phyloP scores from a whole-genome alignment of 1,140 invertebrate genomes.

The Laodelphax striatellus region DNA sequence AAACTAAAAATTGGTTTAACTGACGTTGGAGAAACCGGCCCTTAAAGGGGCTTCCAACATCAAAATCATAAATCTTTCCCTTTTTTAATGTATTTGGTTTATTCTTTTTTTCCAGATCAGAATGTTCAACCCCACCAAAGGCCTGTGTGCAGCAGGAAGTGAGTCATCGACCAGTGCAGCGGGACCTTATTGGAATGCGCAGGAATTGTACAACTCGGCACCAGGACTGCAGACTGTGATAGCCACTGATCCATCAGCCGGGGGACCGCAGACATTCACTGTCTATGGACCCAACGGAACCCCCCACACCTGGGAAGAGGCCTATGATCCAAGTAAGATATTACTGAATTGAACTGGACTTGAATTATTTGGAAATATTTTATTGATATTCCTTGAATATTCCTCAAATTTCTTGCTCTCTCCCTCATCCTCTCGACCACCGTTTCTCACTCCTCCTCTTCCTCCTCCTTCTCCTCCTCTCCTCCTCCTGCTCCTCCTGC shows the following conservation, averaged over 20 bases:
- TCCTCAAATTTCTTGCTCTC: no score
- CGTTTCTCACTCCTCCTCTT: no score
- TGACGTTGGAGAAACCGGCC: no score
- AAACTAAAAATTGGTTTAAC: no score
- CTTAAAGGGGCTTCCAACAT: no score
- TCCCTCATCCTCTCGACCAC: no score
- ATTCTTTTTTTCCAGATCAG: not conserved
- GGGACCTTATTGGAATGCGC: slow-evolving; percentile 1
- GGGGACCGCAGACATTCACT: slow-evolving; percentile 1
- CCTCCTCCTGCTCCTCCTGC: no score
- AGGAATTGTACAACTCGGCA: not conserved
- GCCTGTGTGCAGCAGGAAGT: not conserved
- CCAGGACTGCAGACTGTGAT: not conserved
- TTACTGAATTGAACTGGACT: not conserved
- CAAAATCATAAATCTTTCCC: no score
- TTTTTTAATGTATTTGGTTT: no score
- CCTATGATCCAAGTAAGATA: slow-evolving; percentile 21
- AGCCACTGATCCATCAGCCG: slow-evolving; percentile 2
- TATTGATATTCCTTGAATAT: no score
- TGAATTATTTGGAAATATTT: no score
- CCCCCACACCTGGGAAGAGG: slow-evolving; percentile 16
- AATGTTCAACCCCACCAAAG: not conserved
- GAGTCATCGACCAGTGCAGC: not conserved
- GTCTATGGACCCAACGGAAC: slow-evolving; percentile 12
- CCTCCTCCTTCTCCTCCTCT: no score